phyloP scores from a whole-genome alignment of 2,113 vertebrate species.

The Proteles cristata region DNA sequence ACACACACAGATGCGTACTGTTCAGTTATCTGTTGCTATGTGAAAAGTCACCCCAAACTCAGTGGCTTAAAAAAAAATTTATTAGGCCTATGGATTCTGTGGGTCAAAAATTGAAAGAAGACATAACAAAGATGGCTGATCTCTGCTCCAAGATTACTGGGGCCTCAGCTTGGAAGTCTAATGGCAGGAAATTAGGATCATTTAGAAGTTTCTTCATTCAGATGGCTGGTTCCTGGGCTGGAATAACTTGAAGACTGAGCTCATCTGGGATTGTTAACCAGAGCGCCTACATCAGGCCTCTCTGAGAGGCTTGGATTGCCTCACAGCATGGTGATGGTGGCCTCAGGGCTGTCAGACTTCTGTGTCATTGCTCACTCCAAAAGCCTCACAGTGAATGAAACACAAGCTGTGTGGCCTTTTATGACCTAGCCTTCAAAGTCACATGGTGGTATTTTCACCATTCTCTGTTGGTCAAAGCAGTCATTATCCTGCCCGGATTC shows the following conservation, averaged over 20 bases:
- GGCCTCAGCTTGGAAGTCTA: not conserved
- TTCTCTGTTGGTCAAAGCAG: not conserved
- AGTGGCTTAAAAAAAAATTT: not conserved
- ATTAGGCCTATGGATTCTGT: not conserved
- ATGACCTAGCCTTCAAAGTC: not conserved
- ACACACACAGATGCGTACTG: not conserved
- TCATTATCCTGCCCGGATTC: not conserved
- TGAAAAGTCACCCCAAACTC: not conserved
- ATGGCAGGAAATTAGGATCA: not conserved
- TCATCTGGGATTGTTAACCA: not conserved
- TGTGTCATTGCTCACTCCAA: not conserved
- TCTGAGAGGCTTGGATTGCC: not conserved
- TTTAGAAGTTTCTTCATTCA: not conserved
- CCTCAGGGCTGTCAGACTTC: not conserved
- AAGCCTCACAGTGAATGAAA: not conserved
- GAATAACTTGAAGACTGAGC: not conserved
- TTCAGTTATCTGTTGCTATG: not conserved
- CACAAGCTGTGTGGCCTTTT: not conserved
- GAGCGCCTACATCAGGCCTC: fast-evolving
- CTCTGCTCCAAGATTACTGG: not conserved
- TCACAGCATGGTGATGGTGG: not conserved
- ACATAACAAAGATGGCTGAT: not conserved
- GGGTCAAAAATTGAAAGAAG: not conserved
- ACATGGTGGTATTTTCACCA: not conserved
- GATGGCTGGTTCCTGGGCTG: not conserved